phyloP scores from a whole-genome alignment of 2,113 vertebrate genomes.

The Nyctibius bracteatus region DNA sequence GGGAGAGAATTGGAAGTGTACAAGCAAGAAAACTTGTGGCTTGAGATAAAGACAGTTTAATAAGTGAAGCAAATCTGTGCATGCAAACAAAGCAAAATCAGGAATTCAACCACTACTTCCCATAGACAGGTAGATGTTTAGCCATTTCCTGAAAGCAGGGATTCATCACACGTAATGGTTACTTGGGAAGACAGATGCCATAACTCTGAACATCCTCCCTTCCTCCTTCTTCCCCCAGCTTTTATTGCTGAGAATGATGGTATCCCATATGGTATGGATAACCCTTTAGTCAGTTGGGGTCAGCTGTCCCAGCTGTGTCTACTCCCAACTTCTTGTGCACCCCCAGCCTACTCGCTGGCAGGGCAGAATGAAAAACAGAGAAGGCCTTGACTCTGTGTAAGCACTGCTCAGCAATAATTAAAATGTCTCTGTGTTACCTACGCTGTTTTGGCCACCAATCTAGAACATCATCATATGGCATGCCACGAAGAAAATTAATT shows the following conservation, averaged over 20 bases:
- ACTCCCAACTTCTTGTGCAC: not conserved
- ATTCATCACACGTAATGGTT: not conserved
- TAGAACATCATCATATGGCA: accelerated
- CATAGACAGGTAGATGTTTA: not conserved
- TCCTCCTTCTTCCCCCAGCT: not conserved
- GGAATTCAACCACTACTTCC: not conserved
- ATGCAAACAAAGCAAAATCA: not conserved
- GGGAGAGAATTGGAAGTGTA: not conserved
- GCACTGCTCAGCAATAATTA: not conserved
- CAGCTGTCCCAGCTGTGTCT: not conserved
- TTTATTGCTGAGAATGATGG: not conserved
- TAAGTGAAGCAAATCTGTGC: not conserved
- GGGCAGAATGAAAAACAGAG: not conserved
- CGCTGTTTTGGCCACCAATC: not conserved
- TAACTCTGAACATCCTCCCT: not conserved
- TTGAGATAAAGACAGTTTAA: not conserved
- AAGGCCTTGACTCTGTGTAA: not conserved
- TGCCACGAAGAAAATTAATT: not conserved
- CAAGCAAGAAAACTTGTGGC: not conserved
- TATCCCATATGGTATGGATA: not conserved
- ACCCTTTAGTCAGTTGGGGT: not conserved
- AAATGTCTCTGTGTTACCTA: not conserved
- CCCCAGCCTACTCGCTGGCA: not conserved
- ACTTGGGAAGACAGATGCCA: not conserved
- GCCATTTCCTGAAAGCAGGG: not conserved